Percentiles rank a stretch among this genome's conserved stretches.
Evolutionary conservation across 2,113 vertebrate genomes (phyloP).

Genomic region (Lophius piscatorius): DNA sequence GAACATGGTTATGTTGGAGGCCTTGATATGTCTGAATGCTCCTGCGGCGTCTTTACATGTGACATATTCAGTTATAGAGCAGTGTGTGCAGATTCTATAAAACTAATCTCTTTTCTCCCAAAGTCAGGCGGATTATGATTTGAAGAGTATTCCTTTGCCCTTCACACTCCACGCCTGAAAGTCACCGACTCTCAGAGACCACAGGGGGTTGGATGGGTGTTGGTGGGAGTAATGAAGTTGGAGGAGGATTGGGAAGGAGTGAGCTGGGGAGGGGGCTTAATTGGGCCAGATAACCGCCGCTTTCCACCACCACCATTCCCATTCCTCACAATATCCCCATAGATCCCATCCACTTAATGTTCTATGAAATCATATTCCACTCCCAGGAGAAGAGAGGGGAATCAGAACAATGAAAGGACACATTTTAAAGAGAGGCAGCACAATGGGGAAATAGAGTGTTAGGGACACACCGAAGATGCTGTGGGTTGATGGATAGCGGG

Average conservation of each 20-base stretch:
- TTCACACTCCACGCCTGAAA: slow-evolving; percentile 67
- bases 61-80: slow-evolving; percentile 39
- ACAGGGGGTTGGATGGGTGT: neutral
- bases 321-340: slow-evolving; percentile 55
- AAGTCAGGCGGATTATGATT: slow-evolving; percentile 65
- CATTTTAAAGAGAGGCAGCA: slow-evolving; percentile 65
- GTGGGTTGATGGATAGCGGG: slow-evolving; percentile 58
- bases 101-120: slow-evolving; percentile 59
- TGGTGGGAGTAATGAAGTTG: slow-evolving; percentile 17
- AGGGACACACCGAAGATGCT: slow-evolving; percentile 48
- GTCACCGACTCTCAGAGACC: slow-evolving; percentile 54
- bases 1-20: no score
- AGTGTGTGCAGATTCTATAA: slow-evolving; percentile 22
- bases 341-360: slow-evolving; percentile 76
- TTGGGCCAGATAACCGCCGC: slow-evolving; percentile 68
- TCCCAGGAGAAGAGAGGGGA: slow-evolving; percentile 59
- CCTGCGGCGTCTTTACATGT: slow-evolving; percentile 4
- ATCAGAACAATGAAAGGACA: slow-evolving; percentile 71
- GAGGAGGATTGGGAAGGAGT: slow-evolving; percentile 5
- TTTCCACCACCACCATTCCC: slow-evolving; percentile 26
- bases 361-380: slow-evolving; percentile 75
- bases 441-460: slow-evolving; percentile 51
- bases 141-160: slow-evolving; percentile 56
- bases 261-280: slow-evolving; percentile 53
- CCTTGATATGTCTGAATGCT: slow-evolving; percentile 31